Percentiles rank a stretch among this genome's conserved stretches.
Conservation (phyloP, 92 coral and sea anemone species). For the Anthopleura xanthogrammica region DNA sequence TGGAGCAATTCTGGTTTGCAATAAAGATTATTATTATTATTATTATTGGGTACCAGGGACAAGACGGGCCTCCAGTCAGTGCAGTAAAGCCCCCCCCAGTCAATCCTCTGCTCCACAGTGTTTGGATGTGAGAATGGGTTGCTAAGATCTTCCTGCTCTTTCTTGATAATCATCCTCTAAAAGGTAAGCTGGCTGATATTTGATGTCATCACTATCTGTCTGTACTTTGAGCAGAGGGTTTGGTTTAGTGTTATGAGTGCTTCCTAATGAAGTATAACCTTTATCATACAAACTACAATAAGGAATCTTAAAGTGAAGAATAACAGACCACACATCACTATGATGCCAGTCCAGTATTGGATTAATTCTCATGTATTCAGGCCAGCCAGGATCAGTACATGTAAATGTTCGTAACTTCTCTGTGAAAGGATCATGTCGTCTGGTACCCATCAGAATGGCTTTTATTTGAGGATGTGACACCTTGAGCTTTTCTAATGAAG, state of each 20-base stretch:
- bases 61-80: too few species aligned
- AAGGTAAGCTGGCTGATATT: conserved; percentile 92
- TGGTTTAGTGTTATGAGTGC: conserved; percentile 81
- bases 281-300: conserved; percentile 86
- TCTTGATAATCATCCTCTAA: conserved; percentile 84
- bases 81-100: background rate
- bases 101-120: background rate
- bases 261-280: conserved; percentile 94
- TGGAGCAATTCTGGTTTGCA: too few species aligned
- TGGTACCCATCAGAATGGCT: conserved; percentile 89
- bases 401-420: conserved; percentile 80
- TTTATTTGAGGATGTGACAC: conserved; percentile 73
- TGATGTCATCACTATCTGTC: conserved; percentile 42
- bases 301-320: conserved; percentile 70
- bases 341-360: conserved; percentile 97
- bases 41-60: too few species aligned
- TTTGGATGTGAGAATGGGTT: background rate
- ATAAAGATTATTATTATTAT: too few species aligned
- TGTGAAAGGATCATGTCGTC: conserved; percentile 94
- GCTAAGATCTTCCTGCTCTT: conserved; percentile 83
- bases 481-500: conserved; percentile 66
- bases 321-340: conserved; percentile 89
- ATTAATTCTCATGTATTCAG: conserved; percentile 86
- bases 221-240: conserved; percentile 72
- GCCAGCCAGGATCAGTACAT: conserved; percentile 97